A percentile compares a stretch with the other conserved stretches of the same genome.
phyloP scores from a whole-genome alignment of 2,113 vertebrate genomes.

The Tachysurus vachellii region DNA sequence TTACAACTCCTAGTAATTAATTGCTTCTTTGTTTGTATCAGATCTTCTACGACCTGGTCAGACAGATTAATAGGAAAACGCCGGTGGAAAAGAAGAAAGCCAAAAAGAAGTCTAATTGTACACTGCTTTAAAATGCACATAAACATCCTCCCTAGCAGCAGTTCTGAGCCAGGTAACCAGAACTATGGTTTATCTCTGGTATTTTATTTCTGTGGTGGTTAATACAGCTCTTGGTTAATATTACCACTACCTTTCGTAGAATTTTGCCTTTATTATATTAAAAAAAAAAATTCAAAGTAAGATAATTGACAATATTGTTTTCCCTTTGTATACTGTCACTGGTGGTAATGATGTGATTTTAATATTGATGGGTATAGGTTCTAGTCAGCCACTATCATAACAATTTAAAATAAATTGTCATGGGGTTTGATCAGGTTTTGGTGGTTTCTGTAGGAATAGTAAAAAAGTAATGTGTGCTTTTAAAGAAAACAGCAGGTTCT shows the following conservation, averaged over 20 bases:
- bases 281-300: neutral
- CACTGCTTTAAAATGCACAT: slow-evolving; percentile 85
- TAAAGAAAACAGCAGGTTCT: neutral
- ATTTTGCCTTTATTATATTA: neutral
- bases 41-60: slow-evolving; percentile 99
- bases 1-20: neutral
- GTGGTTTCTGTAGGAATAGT: neutral
- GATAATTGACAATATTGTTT: neutral
- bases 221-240: neutral
- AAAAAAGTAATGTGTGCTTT: neutral
- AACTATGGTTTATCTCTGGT: neutral
- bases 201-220: neutral
- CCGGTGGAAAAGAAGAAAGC: slow-evolving; percentile 99
- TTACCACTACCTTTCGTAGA: neutral
- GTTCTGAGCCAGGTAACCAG: slow-evolving; percentile 89
- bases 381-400: neutral
- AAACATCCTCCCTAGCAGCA: slow-evolving; percentile 71
- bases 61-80: slow-evolving; percentile 99
- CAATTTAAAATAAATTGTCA: neutral
- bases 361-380: neutral
- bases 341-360: neutral
- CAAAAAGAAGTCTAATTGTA: slow-evolving; percentile 95
- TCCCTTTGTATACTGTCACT: neutral
- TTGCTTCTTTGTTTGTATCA: slow-evolving; percentile 54
- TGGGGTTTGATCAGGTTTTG: neutral